phyloP scores from a whole-genome alignment of 2,888 invertebrate species.

The Euplexia lucipara region DNA sequence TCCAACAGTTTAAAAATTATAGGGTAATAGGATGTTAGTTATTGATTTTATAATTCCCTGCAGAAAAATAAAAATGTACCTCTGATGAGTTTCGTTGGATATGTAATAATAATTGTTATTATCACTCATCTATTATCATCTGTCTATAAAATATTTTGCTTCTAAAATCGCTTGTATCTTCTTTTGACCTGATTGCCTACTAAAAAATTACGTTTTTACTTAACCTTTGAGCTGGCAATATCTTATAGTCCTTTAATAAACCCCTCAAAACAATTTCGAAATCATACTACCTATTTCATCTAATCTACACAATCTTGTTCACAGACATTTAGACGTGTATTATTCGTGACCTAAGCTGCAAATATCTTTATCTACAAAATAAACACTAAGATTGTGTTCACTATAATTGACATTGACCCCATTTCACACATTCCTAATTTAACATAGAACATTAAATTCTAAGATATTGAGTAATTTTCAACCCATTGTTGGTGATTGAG shows the following conservation, averaged over 20 bases:
- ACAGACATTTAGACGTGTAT: slow-evolving; percentile 25
- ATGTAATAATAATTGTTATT: too few species aligned
- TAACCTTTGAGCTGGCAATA: not conserved
- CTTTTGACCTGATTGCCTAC: too few species aligned
- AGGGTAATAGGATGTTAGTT: too few species aligned
- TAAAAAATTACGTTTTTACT: not conserved
- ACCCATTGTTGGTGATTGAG: slow-evolving; percentile 25
- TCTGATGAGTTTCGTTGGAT: too few species aligned
- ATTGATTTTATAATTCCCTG: too few species aligned
- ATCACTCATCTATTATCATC: too few species aligned
- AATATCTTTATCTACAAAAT: slow-evolving; percentile 42
- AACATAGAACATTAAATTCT: slow-evolving; percentile 16
- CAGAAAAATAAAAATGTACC: too few species aligned
- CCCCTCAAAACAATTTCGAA: slow-evolving; percentile 5
- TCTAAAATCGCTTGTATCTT: too few species aligned
- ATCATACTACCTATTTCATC: slow-evolving; percentile 1
- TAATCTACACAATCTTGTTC: slow-evolving; percentile 22
- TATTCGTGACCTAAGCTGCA: slow-evolving; percentile 23
- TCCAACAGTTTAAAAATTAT: not conserved
- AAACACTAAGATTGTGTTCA: slow-evolving; percentile 37
- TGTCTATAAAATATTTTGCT: too few species aligned
- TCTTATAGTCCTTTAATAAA: not conserved
- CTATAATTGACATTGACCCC: slow-evolving; percentile 53
- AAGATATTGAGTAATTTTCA: slow-evolving; percentile 30
- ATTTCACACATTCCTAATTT: slow-evolving; percentile 43